Percentiles rank a stretch among this genome's conserved stretches.
Conservation (phyloP, 2,113 vertebrate genomes). For the Tetrax tetrax region DNA sequence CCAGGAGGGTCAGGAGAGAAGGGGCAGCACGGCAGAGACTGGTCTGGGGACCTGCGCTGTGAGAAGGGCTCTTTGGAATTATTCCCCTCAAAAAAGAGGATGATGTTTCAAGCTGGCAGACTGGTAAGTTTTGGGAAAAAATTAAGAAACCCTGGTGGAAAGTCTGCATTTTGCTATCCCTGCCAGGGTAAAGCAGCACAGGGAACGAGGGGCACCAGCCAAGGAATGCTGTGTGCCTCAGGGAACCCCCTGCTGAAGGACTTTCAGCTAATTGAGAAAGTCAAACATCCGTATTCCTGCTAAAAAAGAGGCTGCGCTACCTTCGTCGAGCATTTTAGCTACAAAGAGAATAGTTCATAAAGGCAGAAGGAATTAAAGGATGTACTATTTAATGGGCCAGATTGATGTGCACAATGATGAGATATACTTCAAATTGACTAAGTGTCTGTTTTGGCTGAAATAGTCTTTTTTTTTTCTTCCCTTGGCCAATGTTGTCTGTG, state of each 20-base stretch:
- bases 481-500: not conserved
- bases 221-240: not conserved
- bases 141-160: not conserved
- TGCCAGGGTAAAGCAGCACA: not conserved
- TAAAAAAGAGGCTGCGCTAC: not conserved
- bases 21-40: not conserved
- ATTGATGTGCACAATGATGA: conserved; percentile 45
- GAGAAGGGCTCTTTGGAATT: not conserved
- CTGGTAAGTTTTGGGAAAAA: not conserved
- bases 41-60: not conserved
- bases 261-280: conserved; percentile 32
- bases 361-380: conserved; percentile 44
- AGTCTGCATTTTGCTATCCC: not conserved
- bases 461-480: not conserved
- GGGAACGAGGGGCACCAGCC: conserved; percentile 1
- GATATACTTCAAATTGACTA: conserved; percentile 21
- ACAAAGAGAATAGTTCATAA: conserved; percentile 46
- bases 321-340: not conserved
- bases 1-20: not conserved
- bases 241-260: conserved; percentile 45
- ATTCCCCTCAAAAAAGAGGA: not conserved
- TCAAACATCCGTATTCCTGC: conserved; percentile 15
- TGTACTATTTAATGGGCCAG: not conserved
- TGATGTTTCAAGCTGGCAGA: not conserved
- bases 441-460: conserved; percentile 41